A percentile compares a stretch with the other conserved stretches of the same genome.
phyloP scores from a whole-genome alignment of 2,888 invertebrate species.

The Caenorhabditis sp. region DNA sequence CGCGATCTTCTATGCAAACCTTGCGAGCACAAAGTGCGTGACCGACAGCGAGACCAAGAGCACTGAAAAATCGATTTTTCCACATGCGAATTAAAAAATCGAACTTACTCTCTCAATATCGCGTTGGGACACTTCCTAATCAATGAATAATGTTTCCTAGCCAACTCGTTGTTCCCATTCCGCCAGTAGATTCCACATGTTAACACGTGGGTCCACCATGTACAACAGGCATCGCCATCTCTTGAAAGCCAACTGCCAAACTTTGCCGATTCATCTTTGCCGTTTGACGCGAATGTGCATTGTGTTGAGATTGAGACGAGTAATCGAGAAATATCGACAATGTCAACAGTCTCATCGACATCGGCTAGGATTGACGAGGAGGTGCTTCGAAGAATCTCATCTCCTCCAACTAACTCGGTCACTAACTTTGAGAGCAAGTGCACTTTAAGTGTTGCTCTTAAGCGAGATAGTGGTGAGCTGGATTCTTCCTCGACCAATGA shows the following conservation, averaged over 20 bases:
- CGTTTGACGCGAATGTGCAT: slow-evolving; percentile 20
- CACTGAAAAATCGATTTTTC: slow-evolving; percentile 46
- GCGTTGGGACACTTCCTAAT: slow-evolving; percentile 61
- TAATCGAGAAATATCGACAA: slow-evolving; percentile 63
- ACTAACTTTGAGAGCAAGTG: slow-evolving; percentile 57
- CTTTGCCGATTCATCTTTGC: slow-evolving; percentile 36
- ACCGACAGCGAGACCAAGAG: slow-evolving; percentile 67
- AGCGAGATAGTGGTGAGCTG: slow-evolving; percentile 56
- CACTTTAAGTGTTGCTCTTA: slow-evolving; percentile 62
- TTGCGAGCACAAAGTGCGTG: slow-evolving; percentile 70
- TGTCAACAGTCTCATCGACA: slow-evolving; percentile 36
- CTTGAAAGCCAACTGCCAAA: slow-evolving; percentile 28
- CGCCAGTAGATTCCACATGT: slow-evolving; percentile 63
- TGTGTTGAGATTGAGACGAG: slow-evolving; percentile 59
- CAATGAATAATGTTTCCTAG: slow-evolving; percentile 65
- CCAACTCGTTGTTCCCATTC: slow-evolving; percentile 52
- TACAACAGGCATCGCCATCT: slow-evolving; percentile 64
- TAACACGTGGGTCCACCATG: slow-evolving; percentile 70
- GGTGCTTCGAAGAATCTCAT: slow-evolving; percentile 16
- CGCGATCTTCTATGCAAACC: slow-evolving; percentile 49
- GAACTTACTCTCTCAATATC: slow-evolving; percentile 58
- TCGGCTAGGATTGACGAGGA: slow-evolving; percentile 16
- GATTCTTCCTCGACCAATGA: slow-evolving; percentile 35
- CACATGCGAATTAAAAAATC: neutral
- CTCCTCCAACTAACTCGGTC: slow-evolving; percentile 51